phyloP scores from a whole-genome alignment of 2,113 vertebrate genomes.

The Sylvia atricapilla region DNA sequence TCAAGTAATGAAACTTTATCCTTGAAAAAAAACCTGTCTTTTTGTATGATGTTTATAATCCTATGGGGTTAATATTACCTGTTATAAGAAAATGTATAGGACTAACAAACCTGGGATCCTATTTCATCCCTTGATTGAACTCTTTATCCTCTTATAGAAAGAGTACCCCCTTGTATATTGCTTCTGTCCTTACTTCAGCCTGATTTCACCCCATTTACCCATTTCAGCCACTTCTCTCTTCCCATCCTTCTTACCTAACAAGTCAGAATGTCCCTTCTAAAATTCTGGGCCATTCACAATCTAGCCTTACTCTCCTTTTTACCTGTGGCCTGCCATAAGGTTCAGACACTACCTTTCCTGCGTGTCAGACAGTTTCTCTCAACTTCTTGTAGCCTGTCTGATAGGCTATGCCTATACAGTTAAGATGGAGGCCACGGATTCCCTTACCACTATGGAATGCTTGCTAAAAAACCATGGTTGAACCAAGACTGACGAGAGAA shows the following conservation, averaged over 20 bases:
- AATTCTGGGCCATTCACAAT: background rate
- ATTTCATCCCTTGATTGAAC: background rate
- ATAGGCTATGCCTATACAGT: background rate
- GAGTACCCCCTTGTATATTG: background rate
- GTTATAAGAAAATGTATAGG: background rate
- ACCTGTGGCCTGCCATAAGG: background rate
- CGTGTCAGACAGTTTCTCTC: background rate
- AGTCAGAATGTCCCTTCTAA: background rate
- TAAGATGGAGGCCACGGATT: background rate
- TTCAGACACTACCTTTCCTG: background rate
- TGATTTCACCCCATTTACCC: background rate
- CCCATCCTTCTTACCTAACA: background rate
- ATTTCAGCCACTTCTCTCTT: background rate
- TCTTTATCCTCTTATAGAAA: background rate
- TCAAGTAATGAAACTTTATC: background rate
- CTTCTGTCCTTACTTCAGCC: background rate
- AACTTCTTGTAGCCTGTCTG: background rate
- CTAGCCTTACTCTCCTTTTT: background rate
- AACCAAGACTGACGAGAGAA: background rate
- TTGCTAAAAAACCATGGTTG: background rate
- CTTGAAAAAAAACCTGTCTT: rapidly evolving
- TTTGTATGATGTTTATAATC: background rate
- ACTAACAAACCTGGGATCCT: background rate
- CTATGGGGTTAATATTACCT: background rate
- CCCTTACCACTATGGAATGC: background rate